These are phyloP conservation scores for Drosophila quinaria DNA, from an alignment of 2,888 invertebrate species.

Conservation along the genomic window DNA sequence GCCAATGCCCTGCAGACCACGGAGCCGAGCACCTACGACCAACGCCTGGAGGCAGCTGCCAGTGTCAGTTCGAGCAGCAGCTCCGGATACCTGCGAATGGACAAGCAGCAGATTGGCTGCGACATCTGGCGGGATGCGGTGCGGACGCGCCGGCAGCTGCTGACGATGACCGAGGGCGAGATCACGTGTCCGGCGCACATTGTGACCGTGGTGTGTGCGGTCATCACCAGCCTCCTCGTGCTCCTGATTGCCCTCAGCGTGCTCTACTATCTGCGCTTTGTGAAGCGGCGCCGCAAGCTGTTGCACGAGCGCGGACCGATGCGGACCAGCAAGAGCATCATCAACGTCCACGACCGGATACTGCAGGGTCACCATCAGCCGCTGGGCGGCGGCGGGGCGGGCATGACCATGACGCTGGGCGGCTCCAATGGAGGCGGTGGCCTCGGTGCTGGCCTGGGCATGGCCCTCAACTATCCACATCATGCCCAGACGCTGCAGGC, in stretches of 20 bases:
- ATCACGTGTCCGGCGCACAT: slow-evolving; percentile 86
- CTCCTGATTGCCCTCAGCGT: slow-evolving; percentile 85
- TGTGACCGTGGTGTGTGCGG: slow-evolving; percentile 86
- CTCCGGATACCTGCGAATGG: slow-evolving; percentile 80
- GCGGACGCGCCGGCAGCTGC: slow-evolving; percentile 79
- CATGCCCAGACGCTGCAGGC: slow-evolving; percentile 80
- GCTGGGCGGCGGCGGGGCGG: slow-evolving; percentile 73
- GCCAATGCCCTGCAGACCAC: slow-evolving; percentile 69
- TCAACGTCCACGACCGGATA: slow-evolving; percentile 86
- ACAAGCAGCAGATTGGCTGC: slow-evolving; percentile 85
- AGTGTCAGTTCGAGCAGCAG: slow-evolving; percentile 49
- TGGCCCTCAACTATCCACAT: slow-evolving; percentile 78
- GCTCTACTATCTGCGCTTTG: slow-evolving; percentile 84
- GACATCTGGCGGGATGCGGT: slow-evolving; percentile 84
- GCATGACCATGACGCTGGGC: slow-evolving; percentile 71
- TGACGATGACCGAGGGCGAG: slow-evolving; percentile 85
- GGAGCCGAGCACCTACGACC: slow-evolving; percentile 65
- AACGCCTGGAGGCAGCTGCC: slow-evolving; percentile 43
- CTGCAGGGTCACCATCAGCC: slow-evolving; percentile 84
- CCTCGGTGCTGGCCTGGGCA: slow-evolving; percentile 39
- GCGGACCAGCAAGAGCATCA: slow-evolving; percentile 84
- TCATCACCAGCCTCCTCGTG: slow-evolving; percentile 84
- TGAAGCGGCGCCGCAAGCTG: slow-evolving; percentile 84
- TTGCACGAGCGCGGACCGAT: slow-evolving; percentile 83
- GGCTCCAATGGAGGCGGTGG: slow-evolving; percentile 26